Evolutionary conservation across 2,888 invertebrate genomes (phyloP), one percentile per base, ranked within the genome.

Genomic region (Drosophila trichaetosa): DNA sequence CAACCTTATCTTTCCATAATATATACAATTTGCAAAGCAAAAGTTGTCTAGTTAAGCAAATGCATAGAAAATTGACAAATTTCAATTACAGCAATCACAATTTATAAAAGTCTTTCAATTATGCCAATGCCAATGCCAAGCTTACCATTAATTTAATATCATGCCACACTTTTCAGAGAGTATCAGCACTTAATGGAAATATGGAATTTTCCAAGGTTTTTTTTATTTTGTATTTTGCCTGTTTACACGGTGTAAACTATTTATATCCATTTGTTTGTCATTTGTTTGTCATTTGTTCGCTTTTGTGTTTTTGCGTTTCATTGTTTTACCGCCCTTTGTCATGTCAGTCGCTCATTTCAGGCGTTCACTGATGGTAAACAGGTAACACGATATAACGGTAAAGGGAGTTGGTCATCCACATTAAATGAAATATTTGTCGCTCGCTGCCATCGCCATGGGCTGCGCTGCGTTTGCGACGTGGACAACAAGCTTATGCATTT

Each of bases 401-500:
- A 69, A 79, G 73, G 79, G 79, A 81, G 76, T 73, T 72, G 73
- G 62, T 75, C 81, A 81, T 75, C 76, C 71, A 75, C 71, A 81
- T 71, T 71, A 86, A 81, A 83, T 83, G 79, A 77, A 86, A 86
- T 81, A 81, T 83, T 79, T 86, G 75, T 68, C 46, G 31, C 56
- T 62, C 51, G 60, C 60, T 69, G 42, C 64, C 62, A 24, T 52
- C 29, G 38, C 49, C 38, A 51, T 48, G 29, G 38, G n/a, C 18
- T 40, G 24, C 34, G 53, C 48, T 46, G 40, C 34, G 21, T 46
- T 46, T 46, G 46, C 16, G 46, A 4, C 24, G 24, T 24, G 40
- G 29, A 49, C 36, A 38, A 59, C 36, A 38, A 46, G 58, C 54
- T 64, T 51, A 63, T 72, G 76, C 61, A 68, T 72, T 62, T 66